Base-by-base conservation (phyloP, 2,113 vertebrate species). In the Cisticola juncidis region DNA sequence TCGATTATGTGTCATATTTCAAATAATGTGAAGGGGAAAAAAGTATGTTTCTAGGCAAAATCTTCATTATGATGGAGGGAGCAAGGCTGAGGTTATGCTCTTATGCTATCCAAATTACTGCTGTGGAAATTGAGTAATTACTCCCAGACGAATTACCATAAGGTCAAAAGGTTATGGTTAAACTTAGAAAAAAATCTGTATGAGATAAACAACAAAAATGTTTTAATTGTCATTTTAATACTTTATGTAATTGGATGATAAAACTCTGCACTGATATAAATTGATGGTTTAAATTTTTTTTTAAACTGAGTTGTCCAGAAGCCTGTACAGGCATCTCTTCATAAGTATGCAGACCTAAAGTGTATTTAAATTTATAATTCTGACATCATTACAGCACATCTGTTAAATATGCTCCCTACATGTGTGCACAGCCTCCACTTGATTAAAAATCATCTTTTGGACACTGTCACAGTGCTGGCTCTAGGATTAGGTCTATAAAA, bases 1-100 rank as follows among this genome's bases (percentile, higher is more conserved):
- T 94, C 88, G 81, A 92, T 92, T 74, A 51, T 83, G 38, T 95
- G 85, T 81, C 90, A 57, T 71, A 54, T 80, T 78, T 86, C 56
- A 81, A 94, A 86, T 88, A 85, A 93, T 42, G 42, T 4, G 5
- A 77, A 88, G 45, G 29, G 24, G 12, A 8, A 8, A 47, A 69
- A 91, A 44, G 38, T 50, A 72, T 5, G 1, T 90, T 96, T 94
- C 50, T 51, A 86, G 90, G 86, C 68, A 86, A 90, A 93, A 48
- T 66, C 38, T 80, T 86, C 51, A 51, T 88, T 71, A n/a, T 66
- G 60, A 80, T 66, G 40, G 50, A 86, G 60, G 18, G 85, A 94
- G 36, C 24, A n/a, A 90, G 50, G 54, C 71, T 86, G 71, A 90
- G 54, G 77, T 95, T 87, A 23, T 53, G 45, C 15, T 65, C 54